phyloP scores from a whole-genome alignment of 2,113 vertebrate genomes.

The Neomonachus schauinslandi region DNA sequence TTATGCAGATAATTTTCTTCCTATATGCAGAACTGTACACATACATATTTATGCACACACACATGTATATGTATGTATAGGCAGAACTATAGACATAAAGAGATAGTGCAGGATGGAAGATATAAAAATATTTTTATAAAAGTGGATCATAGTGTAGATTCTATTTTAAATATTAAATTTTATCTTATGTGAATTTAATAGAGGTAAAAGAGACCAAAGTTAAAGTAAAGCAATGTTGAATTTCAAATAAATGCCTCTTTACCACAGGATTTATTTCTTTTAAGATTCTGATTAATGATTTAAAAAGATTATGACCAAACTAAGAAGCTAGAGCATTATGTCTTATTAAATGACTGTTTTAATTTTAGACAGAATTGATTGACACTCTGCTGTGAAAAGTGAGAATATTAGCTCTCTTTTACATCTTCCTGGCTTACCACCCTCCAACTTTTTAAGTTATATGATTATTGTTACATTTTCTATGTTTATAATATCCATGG shows the following conservation, averaged over 20 bases:
- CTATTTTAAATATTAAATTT: constrained; percentile 6
- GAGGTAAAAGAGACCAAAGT: not conserved
- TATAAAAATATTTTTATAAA: not conserved
- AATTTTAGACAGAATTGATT: constrained; percentile 39
- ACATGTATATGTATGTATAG: not conserved
- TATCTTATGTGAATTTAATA: constrained; percentile 17
- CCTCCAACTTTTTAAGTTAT: not conserved
- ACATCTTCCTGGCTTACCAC: not conserved
- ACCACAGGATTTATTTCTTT: constrained; percentile 8
- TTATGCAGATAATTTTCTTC: constrained; percentile 16
- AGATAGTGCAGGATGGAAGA: not conserved
- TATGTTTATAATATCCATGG: not conserved
- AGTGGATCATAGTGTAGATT: not conserved
- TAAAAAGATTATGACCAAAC: not conserved
- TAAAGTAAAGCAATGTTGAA: not conserved
- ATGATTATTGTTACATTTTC: not conserved
- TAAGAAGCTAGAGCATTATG: constrained; percentile 13
- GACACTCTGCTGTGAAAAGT: not conserved
- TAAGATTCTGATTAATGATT: not conserved
- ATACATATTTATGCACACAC: not conserved
- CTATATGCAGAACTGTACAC: not conserved
- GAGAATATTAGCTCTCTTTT: not conserved
- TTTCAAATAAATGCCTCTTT: constrained; percentile 12
- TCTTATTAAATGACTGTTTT: constrained; percentile 41
- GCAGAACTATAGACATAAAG: not conserved